Evolutionary conservation across 2,113 vertebrate genomes (phyloP).

Genomic region (Bufo gargarizans): DNA sequence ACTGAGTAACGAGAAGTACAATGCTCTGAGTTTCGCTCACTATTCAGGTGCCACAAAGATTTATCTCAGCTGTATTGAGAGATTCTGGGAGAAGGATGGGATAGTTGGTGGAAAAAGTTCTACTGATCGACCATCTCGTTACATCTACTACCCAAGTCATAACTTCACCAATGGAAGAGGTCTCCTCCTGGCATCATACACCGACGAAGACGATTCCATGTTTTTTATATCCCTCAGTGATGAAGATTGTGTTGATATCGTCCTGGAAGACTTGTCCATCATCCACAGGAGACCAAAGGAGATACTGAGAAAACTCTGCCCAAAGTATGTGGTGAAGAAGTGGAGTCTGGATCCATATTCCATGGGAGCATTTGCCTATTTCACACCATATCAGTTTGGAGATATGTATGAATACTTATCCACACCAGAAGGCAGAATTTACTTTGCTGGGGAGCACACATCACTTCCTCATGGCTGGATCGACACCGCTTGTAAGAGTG

Average conservation of each 20-base stretch:
- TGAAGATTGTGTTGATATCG: slow-evolving; percentile 47
- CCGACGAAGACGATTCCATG: slow-evolving; percentile 59
- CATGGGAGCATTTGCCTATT: slow-evolving; percentile 66
- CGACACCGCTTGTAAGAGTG: slow-evolving; percentile 67
- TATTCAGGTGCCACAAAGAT: slow-evolving; percentile 68
- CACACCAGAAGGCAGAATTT: slow-evolving; percentile 60
- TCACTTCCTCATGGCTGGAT: slow-evolving; percentile 68
- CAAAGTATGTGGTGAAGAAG: slow-evolving; percentile 63
- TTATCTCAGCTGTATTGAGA: slow-evolving; percentile 61
- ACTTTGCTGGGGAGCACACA: slow-evolving; percentile 66
- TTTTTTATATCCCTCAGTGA: slow-evolving; percentile 56
- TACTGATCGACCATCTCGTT: slow-evolving; percentile 63
- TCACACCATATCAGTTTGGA: slow-evolving; percentile 59
- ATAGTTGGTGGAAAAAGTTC: slow-evolving; percentile 66
- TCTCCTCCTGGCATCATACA: slow-evolving; percentile 67
- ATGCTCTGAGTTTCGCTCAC: slow-evolving; percentile 61
- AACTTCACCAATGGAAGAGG: slow-evolving; percentile 57
- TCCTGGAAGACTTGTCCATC: slow-evolving; percentile 61
- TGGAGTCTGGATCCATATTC: slow-evolving; percentile 65
- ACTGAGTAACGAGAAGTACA: slow-evolving; percentile 51
- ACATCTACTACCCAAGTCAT: slow-evolving; percentile 61
- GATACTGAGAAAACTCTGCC: slow-evolving; percentile 60
- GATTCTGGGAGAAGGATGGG: slow-evolving; percentile 64
- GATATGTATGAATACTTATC: not conserved
- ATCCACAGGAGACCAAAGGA: slow-evolving; percentile 60